phyloP scores from a whole-genome alignment of 2,797 vertebrate genomes.

The Lepus oiostolus region DNA sequence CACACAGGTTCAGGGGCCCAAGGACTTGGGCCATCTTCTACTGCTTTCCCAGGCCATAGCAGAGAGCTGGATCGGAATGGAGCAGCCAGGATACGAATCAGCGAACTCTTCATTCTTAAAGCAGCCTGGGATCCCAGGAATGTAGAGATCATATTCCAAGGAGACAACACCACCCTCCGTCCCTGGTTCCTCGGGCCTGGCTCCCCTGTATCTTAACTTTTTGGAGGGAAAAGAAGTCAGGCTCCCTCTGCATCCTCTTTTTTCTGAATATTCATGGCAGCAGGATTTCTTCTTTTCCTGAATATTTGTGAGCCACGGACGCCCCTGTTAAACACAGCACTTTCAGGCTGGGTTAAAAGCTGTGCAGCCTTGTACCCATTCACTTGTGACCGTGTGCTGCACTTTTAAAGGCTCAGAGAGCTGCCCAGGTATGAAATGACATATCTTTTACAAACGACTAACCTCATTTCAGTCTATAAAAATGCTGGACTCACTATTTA shows the following conservation, averaged over 20 bases:
- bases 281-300: constrained; percentile 53
- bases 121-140: not conserved
- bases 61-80: too few species aligned
- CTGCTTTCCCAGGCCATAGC: too few species aligned
- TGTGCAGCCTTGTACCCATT: not conserved
- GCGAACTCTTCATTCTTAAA: not conserved
- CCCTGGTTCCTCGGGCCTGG: fast-evolving
- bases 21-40: too few species aligned
- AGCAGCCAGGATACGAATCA: too few species aligned
- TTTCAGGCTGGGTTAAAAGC: constrained; percentile 68
- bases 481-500: constrained; percentile 59
- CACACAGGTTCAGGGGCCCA: too few species aligned
- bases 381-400: not conserved
- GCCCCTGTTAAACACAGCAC: constrained; percentile 44
- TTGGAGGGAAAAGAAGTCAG: not conserved
- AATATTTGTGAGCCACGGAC: constrained; percentile 36
- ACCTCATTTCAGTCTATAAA: constrained; percentile 65
- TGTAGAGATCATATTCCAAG: not conserved
- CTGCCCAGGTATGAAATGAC: constrained; percentile 29
- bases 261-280: constrained; percentile 26
- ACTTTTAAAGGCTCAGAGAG: constrained; percentile 65
- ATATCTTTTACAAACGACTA: constrained; percentile 45
- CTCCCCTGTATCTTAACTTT: constrained; percentile 5
- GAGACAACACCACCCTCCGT: too few species aligned
- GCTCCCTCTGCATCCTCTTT: constrained; percentile 3